Percentiles rank a stretch among this genome's conserved stretches.
phyloP scores from a whole-genome alignment of 2,888 invertebrate genomes.

The Pollenia angustigena region DNA sequence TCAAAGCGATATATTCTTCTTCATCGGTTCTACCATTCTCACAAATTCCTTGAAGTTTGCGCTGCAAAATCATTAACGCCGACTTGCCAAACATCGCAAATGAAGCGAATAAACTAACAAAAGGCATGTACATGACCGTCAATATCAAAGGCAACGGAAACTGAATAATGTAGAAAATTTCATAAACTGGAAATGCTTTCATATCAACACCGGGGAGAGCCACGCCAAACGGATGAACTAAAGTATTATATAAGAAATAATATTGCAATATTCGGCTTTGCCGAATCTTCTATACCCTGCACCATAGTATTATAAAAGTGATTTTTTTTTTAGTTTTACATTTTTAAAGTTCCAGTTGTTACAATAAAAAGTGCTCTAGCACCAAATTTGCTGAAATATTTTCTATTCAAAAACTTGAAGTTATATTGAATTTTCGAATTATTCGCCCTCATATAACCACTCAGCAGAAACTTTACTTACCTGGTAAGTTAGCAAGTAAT shows the following conservation, averaged over 20 bases:
- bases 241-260: not conserved
- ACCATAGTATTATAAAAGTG: not conserved
- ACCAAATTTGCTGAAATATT: no score
- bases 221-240: constrained; percentile 81
- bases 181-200: constrained; percentile 78
- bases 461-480: no score
- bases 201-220: constrained; percentile 80
- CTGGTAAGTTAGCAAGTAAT: no score
- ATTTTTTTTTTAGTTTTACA: no score
- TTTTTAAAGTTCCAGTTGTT: no score
- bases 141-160: constrained; percentile 77
- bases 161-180: constrained; percentile 80
- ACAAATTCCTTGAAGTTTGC: constrained; percentile 75
- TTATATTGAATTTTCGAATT: no score
- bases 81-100: constrained; percentile 80
- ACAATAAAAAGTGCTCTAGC: no score
- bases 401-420: no score
- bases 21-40: constrained; percentile 68
- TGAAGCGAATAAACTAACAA: constrained; percentile 80
- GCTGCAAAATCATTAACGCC: constrained; percentile 78
- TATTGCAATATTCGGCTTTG: no score
- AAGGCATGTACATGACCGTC: constrained; percentile 81
- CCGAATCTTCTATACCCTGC: no score
- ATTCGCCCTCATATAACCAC: no score
- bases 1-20: constrained; percentile 74